These are phyloP conservation scores for Octodon degus DNA, from an alignment of 2,113 vertebrate genomes.

Conservation along the genomic window DNA sequence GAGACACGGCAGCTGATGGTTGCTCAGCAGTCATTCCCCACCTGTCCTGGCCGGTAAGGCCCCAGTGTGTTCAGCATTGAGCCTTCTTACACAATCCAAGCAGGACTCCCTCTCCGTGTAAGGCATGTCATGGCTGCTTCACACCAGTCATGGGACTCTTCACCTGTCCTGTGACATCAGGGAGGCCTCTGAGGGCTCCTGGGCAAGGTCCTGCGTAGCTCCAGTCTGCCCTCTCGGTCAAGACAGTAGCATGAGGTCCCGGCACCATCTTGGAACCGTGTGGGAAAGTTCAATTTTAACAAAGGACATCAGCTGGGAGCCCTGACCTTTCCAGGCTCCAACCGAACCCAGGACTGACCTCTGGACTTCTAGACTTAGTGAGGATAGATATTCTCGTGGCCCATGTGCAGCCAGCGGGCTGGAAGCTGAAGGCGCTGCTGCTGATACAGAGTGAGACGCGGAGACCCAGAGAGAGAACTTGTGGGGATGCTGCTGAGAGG, in stretches of 20 bases:
- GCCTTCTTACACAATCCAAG: not conserved
- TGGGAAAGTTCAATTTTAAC: not conserved
- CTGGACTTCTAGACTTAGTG: not conserved
- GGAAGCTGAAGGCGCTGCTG: not conserved
- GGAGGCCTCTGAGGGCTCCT: not conserved
- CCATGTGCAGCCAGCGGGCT: not conserved
- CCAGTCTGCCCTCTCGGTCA: not conserved
- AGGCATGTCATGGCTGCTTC: accelerated
- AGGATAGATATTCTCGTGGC: accelerated
- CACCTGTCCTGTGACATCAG: not conserved
- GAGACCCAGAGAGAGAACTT: not conserved
- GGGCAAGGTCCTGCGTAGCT: not conserved
- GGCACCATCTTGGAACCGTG: not conserved
- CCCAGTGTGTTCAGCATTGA: too few relatives aligned
- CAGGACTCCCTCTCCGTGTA: not conserved
- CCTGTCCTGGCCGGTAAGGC: not conserved
- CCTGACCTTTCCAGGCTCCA: not conserved
- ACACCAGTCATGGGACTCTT: not conserved
- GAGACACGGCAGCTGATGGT: not conserved
- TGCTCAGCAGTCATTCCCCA: too few relatives aligned
- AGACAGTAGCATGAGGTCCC: accelerated
- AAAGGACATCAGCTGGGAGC: not conserved
- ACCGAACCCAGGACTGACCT: not conserved
- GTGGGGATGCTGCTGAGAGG: not conserved
- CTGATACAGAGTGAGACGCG: not conserved